These are phyloP conservation scores for Echiichthys vipera DNA, from an alignment of 2,797 vertebrate genomes.

Conservation along the genomic window DNA sequence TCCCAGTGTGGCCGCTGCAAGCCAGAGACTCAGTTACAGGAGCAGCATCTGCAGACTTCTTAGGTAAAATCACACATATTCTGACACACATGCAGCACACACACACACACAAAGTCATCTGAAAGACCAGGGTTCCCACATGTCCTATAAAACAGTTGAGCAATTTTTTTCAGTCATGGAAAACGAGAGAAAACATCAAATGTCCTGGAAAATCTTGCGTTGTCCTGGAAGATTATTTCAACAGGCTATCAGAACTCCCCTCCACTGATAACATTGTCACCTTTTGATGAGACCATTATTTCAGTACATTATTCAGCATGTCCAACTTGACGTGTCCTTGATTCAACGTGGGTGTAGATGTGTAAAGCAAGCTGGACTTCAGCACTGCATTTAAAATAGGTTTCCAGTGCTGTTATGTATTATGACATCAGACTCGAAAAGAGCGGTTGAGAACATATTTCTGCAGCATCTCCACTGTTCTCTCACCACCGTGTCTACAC, in stretches of 20 bases:
- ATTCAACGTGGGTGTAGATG: conserved; percentile 7
- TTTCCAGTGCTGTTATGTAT: conserved; percentile 21
- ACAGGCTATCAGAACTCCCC: too few species aligned
- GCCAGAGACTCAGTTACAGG: conserved; percentile 94
- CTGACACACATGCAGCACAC: not conserved
- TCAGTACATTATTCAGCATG: conserved; percentile 19
- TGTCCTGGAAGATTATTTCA: too few species aligned
- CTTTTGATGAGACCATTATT: too few species aligned
- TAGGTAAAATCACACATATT: conserved; percentile 81
- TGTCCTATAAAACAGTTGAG: too few species aligned
- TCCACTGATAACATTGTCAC: too few species aligned
- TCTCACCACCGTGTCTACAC: conserved; percentile 12
- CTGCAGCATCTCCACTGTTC: not conserved
- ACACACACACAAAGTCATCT: not conserved
- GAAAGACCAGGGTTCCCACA: too few species aligned
- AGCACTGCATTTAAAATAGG: conserved; percentile 6
- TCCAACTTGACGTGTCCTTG: conserved; percentile 17
- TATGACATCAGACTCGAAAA: not conserved
- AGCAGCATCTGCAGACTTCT: conserved; percentile 94
- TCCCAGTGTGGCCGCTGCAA: conserved; percentile 96
- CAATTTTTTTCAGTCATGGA: too few species aligned
- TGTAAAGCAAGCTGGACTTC: conserved; percentile 15
- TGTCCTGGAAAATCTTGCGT: too few species aligned
- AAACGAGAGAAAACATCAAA: too few species aligned
- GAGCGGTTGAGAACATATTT: conserved; percentile 12